Percentiles rank a stretch among this genome's conserved stretches.
phyloP scores from a whole-genome alignment of 2,113 vertebrate genomes.

The Terrapene triunguis region DNA sequence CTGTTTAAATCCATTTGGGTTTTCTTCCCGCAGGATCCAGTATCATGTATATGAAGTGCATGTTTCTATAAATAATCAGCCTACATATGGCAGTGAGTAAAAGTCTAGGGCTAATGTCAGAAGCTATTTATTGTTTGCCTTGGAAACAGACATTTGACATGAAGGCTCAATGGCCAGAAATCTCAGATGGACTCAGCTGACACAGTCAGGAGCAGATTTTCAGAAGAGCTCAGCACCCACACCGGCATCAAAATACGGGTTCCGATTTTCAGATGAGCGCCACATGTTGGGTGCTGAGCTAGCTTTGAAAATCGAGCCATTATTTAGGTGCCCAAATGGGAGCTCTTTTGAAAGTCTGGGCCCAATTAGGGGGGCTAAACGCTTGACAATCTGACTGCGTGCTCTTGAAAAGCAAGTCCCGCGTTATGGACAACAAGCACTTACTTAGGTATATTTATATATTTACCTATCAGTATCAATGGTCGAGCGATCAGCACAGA shows the following conservation, averaged over 20 bases:
- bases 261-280: neutral
- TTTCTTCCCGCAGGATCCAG: fast-evolving
- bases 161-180: neutral
- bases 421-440: fast-evolving
- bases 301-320: neutral
- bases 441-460: fast-evolving
- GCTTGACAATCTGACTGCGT: neutral
- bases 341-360: fast-evolving
- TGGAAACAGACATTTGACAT: slow-evolving; percentile 28
- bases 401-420: no score
- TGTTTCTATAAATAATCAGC: slow-evolving; percentile 48
- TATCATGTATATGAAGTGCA: neutral
- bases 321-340: neutral
- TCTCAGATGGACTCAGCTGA: neutral
- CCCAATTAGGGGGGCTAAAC: neutral
- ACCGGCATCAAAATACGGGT: neutral
- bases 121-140: neutral
- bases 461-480: fast-evolving
- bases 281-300: neutral
- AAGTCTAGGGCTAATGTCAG: slow-evolving; percentile 33
- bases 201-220: neutral
- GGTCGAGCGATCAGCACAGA: neutral
- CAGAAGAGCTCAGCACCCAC: neutral
- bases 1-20: neutral
- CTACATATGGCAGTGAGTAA: neutral